Conservation (phyloP, 2,113 vertebrate genomes). For the Thamnaconus septentrionalis region DNA sequence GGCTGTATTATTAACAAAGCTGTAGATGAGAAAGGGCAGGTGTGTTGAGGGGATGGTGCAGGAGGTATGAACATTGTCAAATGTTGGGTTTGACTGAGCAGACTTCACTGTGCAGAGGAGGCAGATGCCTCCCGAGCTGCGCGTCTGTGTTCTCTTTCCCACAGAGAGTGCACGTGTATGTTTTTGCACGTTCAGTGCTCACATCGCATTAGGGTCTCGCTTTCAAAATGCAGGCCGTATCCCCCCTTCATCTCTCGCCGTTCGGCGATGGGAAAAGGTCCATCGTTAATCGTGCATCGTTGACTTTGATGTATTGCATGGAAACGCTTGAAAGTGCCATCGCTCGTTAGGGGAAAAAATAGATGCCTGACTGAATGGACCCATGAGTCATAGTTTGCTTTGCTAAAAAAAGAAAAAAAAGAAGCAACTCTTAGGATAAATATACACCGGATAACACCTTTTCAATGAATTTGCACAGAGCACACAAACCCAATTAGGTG, state of each 20-base stretch:
- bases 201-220: background rate
- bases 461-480: too few species aligned
- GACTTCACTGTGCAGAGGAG: conserved; percentile 5
- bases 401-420: too few species aligned
- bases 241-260: background rate
- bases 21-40: too few species aligned
- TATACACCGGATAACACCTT: too few species aligned
- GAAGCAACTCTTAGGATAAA: too few species aligned
- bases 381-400: background rate
- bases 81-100: conserved; percentile 4
- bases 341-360: background rate
- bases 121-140: conserved; percentile 1
- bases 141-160: conserved; percentile 9
- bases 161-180: background rate
- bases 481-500: too few species aligned
- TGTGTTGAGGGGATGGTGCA: too few species aligned
- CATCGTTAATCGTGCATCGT: background rate
- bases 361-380: background rate
- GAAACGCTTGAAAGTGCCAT: too few species aligned
- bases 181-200: background rate
- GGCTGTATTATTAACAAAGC: too few species aligned
- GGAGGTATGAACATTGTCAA: background rate
- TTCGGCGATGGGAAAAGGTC: background rate
- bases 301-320: too few species aligned
- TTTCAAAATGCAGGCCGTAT: too few species aligned